A percentile compares a stretch with the other conserved stretches of the same genome.
These are phyloP conservation scores for Stercorarius parasiticus DNA, from an alignment of 2,113 vertebrate genomes.

Conservation along the genomic window DNA sequence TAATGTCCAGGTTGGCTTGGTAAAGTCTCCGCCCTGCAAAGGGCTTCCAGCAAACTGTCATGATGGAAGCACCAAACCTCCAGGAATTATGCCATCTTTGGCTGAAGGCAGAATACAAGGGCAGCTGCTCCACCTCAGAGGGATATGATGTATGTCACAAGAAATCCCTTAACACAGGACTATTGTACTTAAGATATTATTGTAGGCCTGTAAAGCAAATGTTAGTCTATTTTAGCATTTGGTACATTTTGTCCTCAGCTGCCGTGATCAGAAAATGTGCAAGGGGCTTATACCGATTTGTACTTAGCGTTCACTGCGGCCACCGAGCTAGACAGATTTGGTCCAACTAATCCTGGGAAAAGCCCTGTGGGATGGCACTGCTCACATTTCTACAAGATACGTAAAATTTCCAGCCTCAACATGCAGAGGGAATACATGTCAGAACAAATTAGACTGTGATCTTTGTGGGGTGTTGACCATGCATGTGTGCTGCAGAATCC, in stretches of 20 bases:
- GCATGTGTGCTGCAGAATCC: background rate
- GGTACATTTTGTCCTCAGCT: background rate
- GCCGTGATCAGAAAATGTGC: background rate
- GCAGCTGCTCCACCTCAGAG: background rate
- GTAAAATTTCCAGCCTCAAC: background rate
- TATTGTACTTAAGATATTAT: background rate
- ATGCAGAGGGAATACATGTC: background rate
- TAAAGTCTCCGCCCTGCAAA: background rate
- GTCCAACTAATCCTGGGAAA: background rate
- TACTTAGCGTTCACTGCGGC: background rate
- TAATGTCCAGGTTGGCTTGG: background rate
- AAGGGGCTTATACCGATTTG: background rate
- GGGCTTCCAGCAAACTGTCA: background rate
- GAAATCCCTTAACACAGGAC: background rate
- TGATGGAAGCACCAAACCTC: background rate
- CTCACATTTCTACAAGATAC: background rate
- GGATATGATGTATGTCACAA: background rate
- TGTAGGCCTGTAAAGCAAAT: background rate
- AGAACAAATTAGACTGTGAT: background rate
- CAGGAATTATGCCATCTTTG: background rate
- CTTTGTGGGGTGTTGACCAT: rapidly evolving
- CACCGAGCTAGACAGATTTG: background rate
- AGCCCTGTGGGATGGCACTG: background rate
- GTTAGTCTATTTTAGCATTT: background rate
- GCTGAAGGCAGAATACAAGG: background rate